Evolutionary conservation across 2,113 vertebrate genomes (phyloP), one percentile per base, ranked within the genome.

Genomic region (Pomatostomus ruficeps): DNA sequence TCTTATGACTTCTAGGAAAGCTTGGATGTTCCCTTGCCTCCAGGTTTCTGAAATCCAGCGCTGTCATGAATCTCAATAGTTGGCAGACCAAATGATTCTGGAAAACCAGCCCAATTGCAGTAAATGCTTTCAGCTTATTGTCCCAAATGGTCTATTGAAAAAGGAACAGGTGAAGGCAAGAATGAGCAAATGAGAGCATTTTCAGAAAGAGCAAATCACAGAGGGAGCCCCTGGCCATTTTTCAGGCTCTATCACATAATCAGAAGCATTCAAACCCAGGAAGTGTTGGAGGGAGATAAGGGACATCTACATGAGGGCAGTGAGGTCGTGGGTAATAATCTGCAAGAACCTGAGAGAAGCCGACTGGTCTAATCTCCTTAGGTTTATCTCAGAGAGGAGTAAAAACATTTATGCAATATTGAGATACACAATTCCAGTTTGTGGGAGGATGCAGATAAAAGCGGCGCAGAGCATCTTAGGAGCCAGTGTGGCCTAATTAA

Each of bases 201-300:
- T 88, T 88, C 48, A 89, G 54, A 67, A 91, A 76, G 58, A 70
- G 42, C 49, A 77, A 72, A 80, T 66, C 59, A 62, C 63, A 55
- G 48, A 82, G 54, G 81, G 51, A 70, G 31, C 45, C 23, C 31
- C 29, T 58, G 65, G 72, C 63, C 87, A 12, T 90, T 94, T 95
- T 94, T 90, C 79, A 77, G 59, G 10, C n/a, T 62, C 29, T 93
- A 28, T 94, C 72, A 12, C 45, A 4, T 67, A 73, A 96, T 94
- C 91, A 94, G 79, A 59, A 94, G 59, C 83, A 85, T 96, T 96
- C 85, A 90, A 71, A 96, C 29, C 26, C 0, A 6, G 57, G 22
- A 88, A 63, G 48, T 75, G 85, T 77, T 90, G 36, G 40, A 42
- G 65, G 40, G 65, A 94, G 95, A 93, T 96, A 95, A 91, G 79